phyloP scores from a whole-genome alignment of 2,113 vertebrate species.

The Xenus cinereus region DNA sequence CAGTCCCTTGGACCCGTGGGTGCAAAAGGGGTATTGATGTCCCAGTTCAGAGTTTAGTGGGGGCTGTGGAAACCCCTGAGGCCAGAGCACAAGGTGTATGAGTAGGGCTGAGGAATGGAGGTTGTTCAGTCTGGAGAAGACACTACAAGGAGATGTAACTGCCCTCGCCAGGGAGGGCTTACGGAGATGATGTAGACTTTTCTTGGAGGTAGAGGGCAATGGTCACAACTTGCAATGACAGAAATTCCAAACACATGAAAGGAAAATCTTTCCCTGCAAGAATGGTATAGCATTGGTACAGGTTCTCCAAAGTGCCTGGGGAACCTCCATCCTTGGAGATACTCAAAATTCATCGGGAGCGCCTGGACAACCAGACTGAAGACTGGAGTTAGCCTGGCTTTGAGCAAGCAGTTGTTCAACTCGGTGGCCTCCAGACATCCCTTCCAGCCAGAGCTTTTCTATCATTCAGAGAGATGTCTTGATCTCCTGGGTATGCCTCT shows the following conservation, averaged over 20 bases:
- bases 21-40: neutral
- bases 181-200: neutral
- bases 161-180: neutral
- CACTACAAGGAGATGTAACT: neutral
- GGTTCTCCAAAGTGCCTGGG: neutral
- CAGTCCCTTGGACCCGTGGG: neutral
- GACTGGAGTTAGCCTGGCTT: neutral
- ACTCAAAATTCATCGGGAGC: neutral
- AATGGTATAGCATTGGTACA: neutral
- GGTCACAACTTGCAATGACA: neutral
- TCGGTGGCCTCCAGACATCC: neutral
- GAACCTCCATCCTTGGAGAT: neutral
- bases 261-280: neutral
- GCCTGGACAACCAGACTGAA: neutral
- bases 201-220: neutral
- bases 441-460: neutral
- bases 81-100: neutral
- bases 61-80: neutral
- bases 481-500: neutral
- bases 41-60: neutral
- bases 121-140: neutral
- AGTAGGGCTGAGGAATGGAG: neutral
- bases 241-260: neutral
- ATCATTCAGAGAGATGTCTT: neutral
- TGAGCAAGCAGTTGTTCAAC: neutral